phyloP scores from a whole-genome alignment of 1,140 invertebrate species.

The Drosophila ambigua region DNA sequence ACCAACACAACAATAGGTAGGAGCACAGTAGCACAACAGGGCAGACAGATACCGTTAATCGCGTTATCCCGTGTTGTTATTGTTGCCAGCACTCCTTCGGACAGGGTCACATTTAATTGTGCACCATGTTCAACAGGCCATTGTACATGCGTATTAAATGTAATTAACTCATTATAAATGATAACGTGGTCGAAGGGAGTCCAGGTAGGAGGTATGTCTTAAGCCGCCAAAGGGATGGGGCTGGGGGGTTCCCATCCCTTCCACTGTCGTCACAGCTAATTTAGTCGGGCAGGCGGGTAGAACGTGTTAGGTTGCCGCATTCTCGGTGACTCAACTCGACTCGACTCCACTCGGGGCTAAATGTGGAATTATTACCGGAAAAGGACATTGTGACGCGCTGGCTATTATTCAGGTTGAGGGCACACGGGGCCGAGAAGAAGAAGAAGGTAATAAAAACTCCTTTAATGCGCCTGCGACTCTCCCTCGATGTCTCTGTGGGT shows the following conservation, averaged over 20 bases:
- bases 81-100: conserved; percentile 33
- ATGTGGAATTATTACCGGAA: conserved; percentile 77
- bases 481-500: conserved; percentile 31
- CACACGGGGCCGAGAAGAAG: conserved; percentile 27
- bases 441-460: conserved; percentile 60
- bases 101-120: conserved; percentile 77
- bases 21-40: neutral
- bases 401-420: conserved; percentile 58
- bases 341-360: conserved; percentile 41
- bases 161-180: conserved; percentile 82
- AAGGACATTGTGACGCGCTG: conserved; percentile 69
- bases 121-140: conserved; percentile 77
- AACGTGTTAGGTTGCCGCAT: conserved; percentile 64
- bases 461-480: conserved; percentile 65
- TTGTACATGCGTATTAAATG: conserved; percentile 80
- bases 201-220: conserved; percentile 8
- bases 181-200: conserved; percentile 59
- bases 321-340: too few relatives aligned
- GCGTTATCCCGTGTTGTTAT: conserved; percentile 56
- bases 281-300: conserved; percentile 53
- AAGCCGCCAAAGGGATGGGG: neutral
- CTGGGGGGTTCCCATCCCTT: neutral
- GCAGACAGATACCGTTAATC: conserved; percentile 4
- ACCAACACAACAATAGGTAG: conserved; percentile 13
- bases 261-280: conserved; percentile 69